These are phyloP conservation scores for Choristoneura rosaceana DNA, from an alignment of 2,888 invertebrate species.

Conservation along the genomic window DNA sequence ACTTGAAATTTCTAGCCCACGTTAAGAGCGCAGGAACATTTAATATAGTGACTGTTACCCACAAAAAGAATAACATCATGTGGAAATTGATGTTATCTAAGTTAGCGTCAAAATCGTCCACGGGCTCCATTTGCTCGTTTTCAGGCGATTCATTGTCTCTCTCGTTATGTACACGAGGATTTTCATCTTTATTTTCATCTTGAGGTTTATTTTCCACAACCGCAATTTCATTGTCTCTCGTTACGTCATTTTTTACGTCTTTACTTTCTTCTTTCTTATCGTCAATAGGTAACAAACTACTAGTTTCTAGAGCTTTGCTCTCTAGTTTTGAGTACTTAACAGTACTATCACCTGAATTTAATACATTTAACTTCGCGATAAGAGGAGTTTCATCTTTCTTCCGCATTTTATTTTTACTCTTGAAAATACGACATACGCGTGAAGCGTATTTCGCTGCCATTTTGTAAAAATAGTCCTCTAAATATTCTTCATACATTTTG, in stretches of 20 bases:
- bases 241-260: not conserved
- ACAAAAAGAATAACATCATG: constrained; percentile 89
- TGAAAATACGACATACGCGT: constrained; percentile 63
- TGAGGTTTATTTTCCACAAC: constrained; percentile 10
- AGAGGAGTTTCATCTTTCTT: constrained; percentile 19
- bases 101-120: constrained; percentile 46
- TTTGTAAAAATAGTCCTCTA: constrained; percentile 87
- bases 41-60: constrained; percentile 87
- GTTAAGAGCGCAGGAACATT: constrained; percentile 90
- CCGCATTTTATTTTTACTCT: constrained; percentile 49
- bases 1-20: constrained; percentile 93
- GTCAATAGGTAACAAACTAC: constrained; percentile 2
- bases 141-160: not conserved
- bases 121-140: constrained; percentile 5
- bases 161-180: constrained; percentile 39
- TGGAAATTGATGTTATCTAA: constrained; percentile 89
- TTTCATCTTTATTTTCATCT: constrained; percentile 46
- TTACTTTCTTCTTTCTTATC: constrained; percentile 1
- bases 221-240: constrained; percentile 10
- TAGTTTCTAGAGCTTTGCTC: not conserved
- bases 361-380: not conserved
- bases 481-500: constrained; percentile 90
- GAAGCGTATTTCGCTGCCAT: constrained; percentile 74
- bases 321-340: constrained; percentile 1
- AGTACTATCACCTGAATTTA: not conserved